These are phyloP conservation scores for Ficedula albicollis DNA, from an alignment of 2,797 vertebrate species.

Conservation along the genomic window DNA sequence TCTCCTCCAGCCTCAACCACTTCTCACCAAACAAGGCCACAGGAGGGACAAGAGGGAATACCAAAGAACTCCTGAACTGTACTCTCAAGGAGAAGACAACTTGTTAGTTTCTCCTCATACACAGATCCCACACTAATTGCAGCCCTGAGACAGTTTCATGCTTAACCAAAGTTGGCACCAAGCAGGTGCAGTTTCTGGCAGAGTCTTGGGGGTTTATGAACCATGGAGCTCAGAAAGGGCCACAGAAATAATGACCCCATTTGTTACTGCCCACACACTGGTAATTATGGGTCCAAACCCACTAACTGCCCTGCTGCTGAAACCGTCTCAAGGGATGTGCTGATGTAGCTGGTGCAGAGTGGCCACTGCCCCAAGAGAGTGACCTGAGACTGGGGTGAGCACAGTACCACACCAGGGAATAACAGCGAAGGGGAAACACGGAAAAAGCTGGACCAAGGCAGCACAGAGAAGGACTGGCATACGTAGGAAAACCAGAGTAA, in stretches of 20 bases:
- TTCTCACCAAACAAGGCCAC: background rate
- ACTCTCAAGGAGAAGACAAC: background rate
- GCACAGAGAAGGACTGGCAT: background rate
- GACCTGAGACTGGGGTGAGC: fast-evolving
- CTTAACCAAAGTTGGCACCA: background rate
- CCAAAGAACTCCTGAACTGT: background rate
- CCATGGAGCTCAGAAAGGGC: background rate
- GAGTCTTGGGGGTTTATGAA: background rate
- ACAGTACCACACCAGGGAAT: background rate
- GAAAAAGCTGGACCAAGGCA: background rate
- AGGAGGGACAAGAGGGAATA: background rate
- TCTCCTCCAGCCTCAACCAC: background rate
- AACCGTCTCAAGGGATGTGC: background rate
- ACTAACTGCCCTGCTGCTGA: background rate
- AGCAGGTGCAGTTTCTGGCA: background rate
- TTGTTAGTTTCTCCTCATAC: background rate
- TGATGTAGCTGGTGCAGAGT: fast-evolving
- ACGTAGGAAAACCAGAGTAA: background rate
- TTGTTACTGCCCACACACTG: background rate
- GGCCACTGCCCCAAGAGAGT: background rate
- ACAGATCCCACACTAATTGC: background rate
- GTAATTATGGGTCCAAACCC: background rate
- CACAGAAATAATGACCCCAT: background rate
- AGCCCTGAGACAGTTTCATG: background rate
- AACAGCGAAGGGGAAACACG: background rate